These are phyloP conservation scores for Bursaphelenchus mucronatus DNA, from an alignment of 1,140 invertebrate species.

Conservation along the genomic window DNA sequence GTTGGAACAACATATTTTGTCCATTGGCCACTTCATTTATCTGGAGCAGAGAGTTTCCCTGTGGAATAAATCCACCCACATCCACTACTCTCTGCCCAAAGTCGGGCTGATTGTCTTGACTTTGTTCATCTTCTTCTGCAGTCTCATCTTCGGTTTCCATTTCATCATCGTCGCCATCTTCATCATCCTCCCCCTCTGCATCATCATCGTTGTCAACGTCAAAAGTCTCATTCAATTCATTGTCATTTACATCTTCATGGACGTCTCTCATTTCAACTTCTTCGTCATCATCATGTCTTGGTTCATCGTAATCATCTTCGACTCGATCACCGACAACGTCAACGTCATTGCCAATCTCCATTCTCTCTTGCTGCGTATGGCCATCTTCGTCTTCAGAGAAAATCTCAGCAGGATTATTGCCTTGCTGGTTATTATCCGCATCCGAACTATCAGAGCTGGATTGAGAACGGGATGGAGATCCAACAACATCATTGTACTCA, in stretches of 20 bases:
- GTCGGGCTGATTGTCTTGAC: background rate
- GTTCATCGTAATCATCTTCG: constrained; percentile 12
- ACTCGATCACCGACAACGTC: background rate
- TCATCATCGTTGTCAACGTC: constrained; percentile 42
- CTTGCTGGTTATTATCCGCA: constrained; percentile 9
- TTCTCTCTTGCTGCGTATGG: background rate
- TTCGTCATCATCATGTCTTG: constrained; percentile 22
- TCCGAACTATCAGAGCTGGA: constrained; percentile 2
- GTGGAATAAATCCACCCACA: too few species aligned
- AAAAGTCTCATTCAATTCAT: constrained; percentile 16
- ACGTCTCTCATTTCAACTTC: background rate
- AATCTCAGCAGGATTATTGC: background rate
- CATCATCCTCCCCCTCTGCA: constrained; percentile 33
- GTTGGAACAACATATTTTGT: background rate
- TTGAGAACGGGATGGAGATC: constrained; percentile 3
- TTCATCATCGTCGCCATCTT: constrained; percentile 26
- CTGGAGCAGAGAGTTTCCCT: background rate
- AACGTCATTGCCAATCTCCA: background rate
- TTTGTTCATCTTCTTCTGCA: constrained; percentile 14
- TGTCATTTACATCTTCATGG: constrained; percentile 33
- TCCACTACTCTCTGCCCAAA: background rate
- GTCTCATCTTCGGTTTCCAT: constrained; percentile 9
- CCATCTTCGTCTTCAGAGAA: constrained; percentile 10
- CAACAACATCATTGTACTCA: constrained; percentile 2
- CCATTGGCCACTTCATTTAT: background rate